phyloP scores from a whole-genome alignment of 1,140 invertebrate species.

The Drosophila equinoxialis region DNA sequence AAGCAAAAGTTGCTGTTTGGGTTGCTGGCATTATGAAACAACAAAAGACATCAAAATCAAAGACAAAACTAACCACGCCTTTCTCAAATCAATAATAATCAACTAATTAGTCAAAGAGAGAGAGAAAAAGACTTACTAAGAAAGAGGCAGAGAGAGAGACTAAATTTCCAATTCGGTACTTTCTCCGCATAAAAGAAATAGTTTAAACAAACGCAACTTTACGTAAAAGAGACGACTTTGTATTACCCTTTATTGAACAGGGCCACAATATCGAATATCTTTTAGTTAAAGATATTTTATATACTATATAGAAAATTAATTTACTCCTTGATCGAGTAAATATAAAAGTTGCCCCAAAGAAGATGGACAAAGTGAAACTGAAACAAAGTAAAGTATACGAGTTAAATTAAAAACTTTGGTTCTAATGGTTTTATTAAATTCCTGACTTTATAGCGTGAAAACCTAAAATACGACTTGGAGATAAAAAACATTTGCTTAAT shows the following conservation, averaged over 20 bases:
- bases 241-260: background rate
- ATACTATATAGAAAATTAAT: too few relatives aligned
- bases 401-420: too few relatives aligned
- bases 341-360: too few relatives aligned
- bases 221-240: background rate
- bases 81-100: slow-evolving; percentile 38
- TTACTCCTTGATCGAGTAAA: too few relatives aligned
- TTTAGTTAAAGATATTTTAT: background rate
- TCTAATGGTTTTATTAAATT: too few relatives aligned
- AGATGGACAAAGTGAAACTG: too few relatives aligned
- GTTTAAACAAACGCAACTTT: slow-evolving; percentile 34
- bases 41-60: slow-evolving; percentile 8
- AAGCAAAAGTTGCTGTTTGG: slow-evolving; percentile 47
- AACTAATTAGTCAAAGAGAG: slow-evolving; percentile 28
- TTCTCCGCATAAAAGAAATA: slow-evolving; percentile 48
- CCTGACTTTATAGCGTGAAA: too few relatives aligned
- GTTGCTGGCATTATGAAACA: slow-evolving; percentile 56
- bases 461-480: too few relatives aligned
- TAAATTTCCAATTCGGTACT: slow-evolving; percentile 49
- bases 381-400: too few relatives aligned
- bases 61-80: slow-evolving; percentile 37
- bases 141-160: slow-evolving; percentile 7
- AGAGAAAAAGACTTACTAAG: too few relatives aligned
- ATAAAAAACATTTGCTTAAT: too few relatives aligned
- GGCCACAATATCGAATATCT: background rate